These are phyloP conservation scores for Corbicula japonica DNA, from an alignment of 2,888 invertebrate genomes.

Conservation along the genomic window DNA sequence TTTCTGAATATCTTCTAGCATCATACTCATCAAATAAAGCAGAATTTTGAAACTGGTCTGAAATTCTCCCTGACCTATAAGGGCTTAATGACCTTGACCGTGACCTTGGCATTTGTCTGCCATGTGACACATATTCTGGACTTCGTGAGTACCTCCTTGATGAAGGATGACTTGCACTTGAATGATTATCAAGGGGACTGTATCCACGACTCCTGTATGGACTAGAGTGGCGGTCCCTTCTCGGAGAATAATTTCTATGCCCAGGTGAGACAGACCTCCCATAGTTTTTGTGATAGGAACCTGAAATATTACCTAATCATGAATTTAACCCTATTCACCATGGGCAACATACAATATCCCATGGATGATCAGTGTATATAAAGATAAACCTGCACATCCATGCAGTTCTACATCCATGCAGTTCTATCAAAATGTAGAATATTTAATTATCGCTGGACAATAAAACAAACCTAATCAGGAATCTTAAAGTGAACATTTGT, in stretches of 20 bases:
- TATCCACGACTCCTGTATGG: not conserved
- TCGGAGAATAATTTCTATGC: not conserved
- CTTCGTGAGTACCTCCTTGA: conserved; percentile 8
- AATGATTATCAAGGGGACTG: too few species aligned
- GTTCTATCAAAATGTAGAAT: too few species aligned
- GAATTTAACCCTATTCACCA: too few species aligned
- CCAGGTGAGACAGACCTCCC: not conserved
- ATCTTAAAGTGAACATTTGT: too few species aligned
- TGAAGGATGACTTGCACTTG: conserved; percentile 3
- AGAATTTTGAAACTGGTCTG: not conserved
- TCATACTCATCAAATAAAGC: not conserved
- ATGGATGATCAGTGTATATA: too few species aligned
- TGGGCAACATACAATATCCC: too few species aligned
- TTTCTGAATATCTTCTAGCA: not conserved
- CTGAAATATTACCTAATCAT: not conserved
- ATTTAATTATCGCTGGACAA: too few species aligned
- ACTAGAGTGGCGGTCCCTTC: not conserved
- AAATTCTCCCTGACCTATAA: not conserved
- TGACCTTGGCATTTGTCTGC: too few species aligned
- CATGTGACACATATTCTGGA: conserved; percentile 7
- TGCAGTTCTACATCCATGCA: too few species aligned
- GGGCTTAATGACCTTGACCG: conserved; percentile 1
- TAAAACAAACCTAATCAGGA: too few species aligned
- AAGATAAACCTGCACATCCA: too few species aligned
- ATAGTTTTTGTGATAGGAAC: conserved; percentile 1